Evolutionary conservation across 2,888 invertebrate genomes (phyloP), one percentile per base, ranked within the genome.

Genomic region (Falcaria lacertinaria): DNA sequence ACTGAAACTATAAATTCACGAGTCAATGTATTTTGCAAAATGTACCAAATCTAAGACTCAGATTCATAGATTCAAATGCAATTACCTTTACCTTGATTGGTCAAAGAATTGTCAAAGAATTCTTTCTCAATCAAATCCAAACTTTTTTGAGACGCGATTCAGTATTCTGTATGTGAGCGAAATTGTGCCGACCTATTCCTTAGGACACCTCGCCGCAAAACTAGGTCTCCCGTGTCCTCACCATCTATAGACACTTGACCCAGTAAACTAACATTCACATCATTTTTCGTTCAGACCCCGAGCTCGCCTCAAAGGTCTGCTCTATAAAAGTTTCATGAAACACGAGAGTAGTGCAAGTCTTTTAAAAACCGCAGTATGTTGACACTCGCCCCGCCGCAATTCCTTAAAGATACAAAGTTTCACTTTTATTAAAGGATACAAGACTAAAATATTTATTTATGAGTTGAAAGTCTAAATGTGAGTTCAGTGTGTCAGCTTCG

Each of bases 161-260:
- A 50, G 52, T 46, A 54, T 54, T 59, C 63, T 50, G 47, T 54
- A 50, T 57, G 37, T 52, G 39, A 44, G 8, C 14, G 22, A 37
- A 14, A 22, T 22, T 22, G 15, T 19, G 22, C 41, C 33, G 43
- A 17, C 17, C 45, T 46, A 45, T 60, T 65, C 60, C 61, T 63
- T 68, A 64, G 64, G 60, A 67, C 54, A 59, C 57, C 60, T 58
- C 53, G 48, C 48, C 48, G 50, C 48, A 54, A 69, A 76, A 70
- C 69, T 69, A 60, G 69, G 60, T 52, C 66, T 68, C 48, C 47
- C 57, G 55, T 52, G 56, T 60, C 53, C 50, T 63, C 59, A 74
- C 69, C 67, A 63, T 82, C 80, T 77, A 81, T 78, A 74, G 76
- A 60, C 64, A 67, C 80, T 79, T 79, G 80, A 83, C 81, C 81